Evolutionary conservation across 2,888 invertebrate genomes (phyloP).

Genomic region (Argynnis bischoffii): DNA sequence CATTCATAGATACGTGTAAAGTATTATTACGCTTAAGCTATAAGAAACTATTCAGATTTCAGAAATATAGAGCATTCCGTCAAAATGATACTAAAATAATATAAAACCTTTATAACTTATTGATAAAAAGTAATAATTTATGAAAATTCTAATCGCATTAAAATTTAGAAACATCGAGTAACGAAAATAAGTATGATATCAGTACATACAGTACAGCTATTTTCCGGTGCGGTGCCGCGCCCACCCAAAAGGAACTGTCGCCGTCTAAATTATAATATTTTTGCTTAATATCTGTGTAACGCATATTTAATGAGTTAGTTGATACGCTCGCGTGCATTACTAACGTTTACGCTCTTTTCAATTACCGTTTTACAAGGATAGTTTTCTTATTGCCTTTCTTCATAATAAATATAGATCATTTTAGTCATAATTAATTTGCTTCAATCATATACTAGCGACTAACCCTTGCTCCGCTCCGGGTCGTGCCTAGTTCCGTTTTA

Average conservation of each 20-base stretch:
- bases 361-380: slow-evolving; percentile 19
- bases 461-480: too few species aligned
- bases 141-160: slow-evolving; percentile 6
- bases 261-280: slow-evolving; percentile 60
- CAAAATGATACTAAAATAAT: too few species aligned
- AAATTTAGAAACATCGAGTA: slow-evolving; percentile 23
- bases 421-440: too few species aligned
- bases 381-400: slow-evolving; percentile 19
- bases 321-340: slow-evolving; percentile 40
- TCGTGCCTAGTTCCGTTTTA: too few species aligned
- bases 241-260: slow-evolving; percentile 51
- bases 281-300: slow-evolving; percentile 63
- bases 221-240: slow-evolving; percentile 56
- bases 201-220: slow-evolving; percentile 40
- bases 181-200: slow-evolving; percentile 37
- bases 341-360: slow-evolving; percentile 28
- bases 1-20: too few species aligned
- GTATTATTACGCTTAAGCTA: too few species aligned
- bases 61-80: too few species aligned
- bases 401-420: not conserved
- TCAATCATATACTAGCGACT: too few species aligned
- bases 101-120: too few species aligned
- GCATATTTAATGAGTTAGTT: slow-evolving; percentile 53
- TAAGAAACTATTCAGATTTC: too few species aligned
- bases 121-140: not conserved